Conservation (phyloP, 2,113 vertebrate genomes). For the Tetrax tetrax region DNA sequence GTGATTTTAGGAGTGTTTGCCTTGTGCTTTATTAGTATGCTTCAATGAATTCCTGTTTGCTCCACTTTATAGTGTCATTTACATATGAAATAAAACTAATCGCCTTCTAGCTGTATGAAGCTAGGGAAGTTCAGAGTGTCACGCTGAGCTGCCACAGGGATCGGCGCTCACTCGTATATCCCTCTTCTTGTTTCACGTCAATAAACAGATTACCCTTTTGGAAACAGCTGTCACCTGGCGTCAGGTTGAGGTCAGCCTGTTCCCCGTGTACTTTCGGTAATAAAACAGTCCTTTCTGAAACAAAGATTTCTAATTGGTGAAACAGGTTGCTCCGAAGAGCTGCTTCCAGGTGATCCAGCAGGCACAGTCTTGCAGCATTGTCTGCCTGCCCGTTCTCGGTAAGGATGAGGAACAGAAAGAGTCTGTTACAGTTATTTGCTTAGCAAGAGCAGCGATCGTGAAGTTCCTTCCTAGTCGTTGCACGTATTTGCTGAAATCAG, state of each 20-base stretch:
- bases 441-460: background rate
- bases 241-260: conserved; percentile 70
- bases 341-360: background rate
- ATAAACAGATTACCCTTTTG: conserved; percentile 39
- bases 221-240: conserved; percentile 78
- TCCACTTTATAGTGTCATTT: conserved; percentile 52
- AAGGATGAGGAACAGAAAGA: background rate
- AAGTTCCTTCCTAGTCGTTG: background rate
- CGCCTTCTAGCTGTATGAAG: conserved; percentile 19
- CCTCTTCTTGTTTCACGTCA: conserved; percentile 9
- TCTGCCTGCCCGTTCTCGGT: background rate
- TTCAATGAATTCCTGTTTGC: conserved; percentile 19
- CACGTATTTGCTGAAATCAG: background rate
- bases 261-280: background rate
- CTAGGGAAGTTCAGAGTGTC: conserved; percentile 13
- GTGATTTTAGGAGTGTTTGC: conserved; percentile 47
- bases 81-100: conserved; percentile 65
- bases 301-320: background rate
- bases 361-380: background rate
- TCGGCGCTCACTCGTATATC: conserved; percentile 18
- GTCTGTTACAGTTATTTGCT: background rate
- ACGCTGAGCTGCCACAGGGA: background rate
- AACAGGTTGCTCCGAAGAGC: background rate
- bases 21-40: conserved; percentile 7
- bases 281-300: conserved; percentile 21